A percentile compares a stretch with the other conserved stretches of the same genome.
These are phyloP conservation scores for Zaprionus tsacasi DNA, from an alignment of 1,140 invertebrate species.

Conservation along the genomic window DNA sequence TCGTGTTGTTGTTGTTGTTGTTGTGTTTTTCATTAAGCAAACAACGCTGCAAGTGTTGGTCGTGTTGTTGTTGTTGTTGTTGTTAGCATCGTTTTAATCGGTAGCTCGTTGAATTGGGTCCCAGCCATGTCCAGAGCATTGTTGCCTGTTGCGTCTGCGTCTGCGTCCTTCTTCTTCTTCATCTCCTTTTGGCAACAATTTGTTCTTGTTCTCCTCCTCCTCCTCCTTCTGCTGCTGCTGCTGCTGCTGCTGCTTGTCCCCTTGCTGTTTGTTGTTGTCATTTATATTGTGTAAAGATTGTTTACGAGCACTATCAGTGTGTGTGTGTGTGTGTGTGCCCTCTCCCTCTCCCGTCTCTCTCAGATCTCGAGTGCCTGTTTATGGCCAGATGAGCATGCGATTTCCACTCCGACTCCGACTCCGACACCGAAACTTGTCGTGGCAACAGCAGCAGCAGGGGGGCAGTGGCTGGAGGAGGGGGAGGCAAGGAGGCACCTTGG, in stretches of 20 bases:
- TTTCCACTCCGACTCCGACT: conserved; percentile 24
- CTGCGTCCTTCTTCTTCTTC: conserved; percentile 24
- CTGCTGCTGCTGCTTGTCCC: too few relatives aligned
- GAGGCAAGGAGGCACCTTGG: not conserved
- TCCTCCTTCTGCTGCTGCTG: not conserved
- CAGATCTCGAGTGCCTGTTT: not conserved
- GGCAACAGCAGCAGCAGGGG: not conserved
- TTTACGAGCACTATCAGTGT: conserved; percentile 18
- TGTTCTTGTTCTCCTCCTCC: conserved; percentile 37
- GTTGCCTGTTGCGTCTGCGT: not conserved
- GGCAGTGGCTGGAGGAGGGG: not conserved
- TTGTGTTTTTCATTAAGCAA: conserved; percentile 64
- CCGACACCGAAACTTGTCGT: conserved; percentile 11
- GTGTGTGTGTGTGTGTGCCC: not conserved
- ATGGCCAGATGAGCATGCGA: conserved; percentile 28
- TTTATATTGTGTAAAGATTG: conserved; percentile 45
- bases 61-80: conserved; percentile 21
- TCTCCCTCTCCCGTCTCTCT: not conserved
- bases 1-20: conserved; percentile 4
- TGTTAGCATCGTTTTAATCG: conserved; percentile 65
- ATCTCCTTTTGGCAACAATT: conserved; percentile 58
- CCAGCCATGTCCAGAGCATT: not conserved
- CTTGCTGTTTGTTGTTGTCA: conserved; percentile 41
- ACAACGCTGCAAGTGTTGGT: conserved; percentile 55
- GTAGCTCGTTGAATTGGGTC: conserved; percentile 51